Evolutionary conservation across 2,113 vertebrate genomes (phyloP).

Genomic region (Ochotona curzoniae): DNA sequence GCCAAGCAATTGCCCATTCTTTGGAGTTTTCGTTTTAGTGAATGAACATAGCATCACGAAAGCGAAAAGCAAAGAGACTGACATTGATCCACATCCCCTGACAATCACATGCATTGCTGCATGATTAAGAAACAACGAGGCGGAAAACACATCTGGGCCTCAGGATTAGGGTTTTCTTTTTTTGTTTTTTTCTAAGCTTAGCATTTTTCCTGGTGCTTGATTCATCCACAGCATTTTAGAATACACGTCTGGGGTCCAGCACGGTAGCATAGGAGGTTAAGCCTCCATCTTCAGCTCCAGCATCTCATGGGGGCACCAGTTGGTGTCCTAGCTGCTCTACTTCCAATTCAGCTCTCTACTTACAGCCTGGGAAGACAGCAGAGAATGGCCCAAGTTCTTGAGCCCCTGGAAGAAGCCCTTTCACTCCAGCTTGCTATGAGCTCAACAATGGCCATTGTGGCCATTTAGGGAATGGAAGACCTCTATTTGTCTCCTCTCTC

Average conservation of each 20-base stretch:
- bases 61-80: background rate
- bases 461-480: too few relatives aligned
- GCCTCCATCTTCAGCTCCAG: too few relatives aligned
- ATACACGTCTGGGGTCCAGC: background rate
- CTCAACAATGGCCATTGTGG: too few relatives aligned
- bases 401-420: too few relatives aligned
- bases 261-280: too few relatives aligned
- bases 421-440: too few relatives aligned
- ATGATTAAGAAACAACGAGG: background rate
- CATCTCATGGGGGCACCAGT: too few relatives aligned
- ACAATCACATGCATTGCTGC: background rate
- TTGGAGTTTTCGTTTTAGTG: background rate
- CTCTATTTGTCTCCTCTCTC: too few relatives aligned
- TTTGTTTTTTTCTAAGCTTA: background rate
- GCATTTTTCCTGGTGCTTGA: background rate
- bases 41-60: background rate
- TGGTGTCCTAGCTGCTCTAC: too few relatives aligned
- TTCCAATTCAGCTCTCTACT: too few relatives aligned
- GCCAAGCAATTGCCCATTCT: background rate
- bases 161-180: background rate
- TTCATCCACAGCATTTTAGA: slow-evolving; percentile 39
- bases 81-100: background rate
- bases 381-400: too few relatives aligned
- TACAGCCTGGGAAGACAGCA: too few relatives aligned
- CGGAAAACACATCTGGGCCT: background rate